Evolutionary conservation across 35 echinoderm and acorn worm genomes (phyloP), one percentile per base, ranked within the genome.

Genomic region (Ophioderma brevispina): DNA sequence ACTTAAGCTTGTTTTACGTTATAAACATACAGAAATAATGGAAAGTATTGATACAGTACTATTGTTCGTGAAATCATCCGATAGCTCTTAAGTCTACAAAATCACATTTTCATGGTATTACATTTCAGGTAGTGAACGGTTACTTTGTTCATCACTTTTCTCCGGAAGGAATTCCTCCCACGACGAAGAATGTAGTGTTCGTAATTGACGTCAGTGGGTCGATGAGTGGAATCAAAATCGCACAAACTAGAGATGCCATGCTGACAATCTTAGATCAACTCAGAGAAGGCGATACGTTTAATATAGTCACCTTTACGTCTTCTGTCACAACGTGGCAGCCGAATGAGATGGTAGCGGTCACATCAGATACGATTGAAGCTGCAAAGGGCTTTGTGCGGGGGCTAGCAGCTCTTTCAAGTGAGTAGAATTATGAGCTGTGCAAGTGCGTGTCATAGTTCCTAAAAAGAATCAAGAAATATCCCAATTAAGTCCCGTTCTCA

Each of bases 101-200:
- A n/a, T n/a, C n/a, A n/a, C n/a, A n/a, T n/a, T n/a, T n/a, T 46
- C 17, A 25, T 70, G 4, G n/a, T 82, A 55, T 35, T 80, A 6
- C 40, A n/a, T 84, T 83, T 6, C 34, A 97, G 92, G 79, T 97
- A 34, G 91, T 97, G 18, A 97, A 93, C 78, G 88, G 91, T 36
- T 97, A 94, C 78, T 97, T 97, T 39, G 95, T 98, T 23, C 96
- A 98, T 63, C 84, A 98, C 87, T 95, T 98, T 55, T 94, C 96
- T 14, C 96, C 96, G 10, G 93, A 87, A 37, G 93, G 90, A 25
- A 76, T 98, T 21, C 85, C 89, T 25, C 33, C 75, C 6, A 81
- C 87, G 14, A 50, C 77, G 0, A 98, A 98, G 46, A 94, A 95
- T 64, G 93, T 98, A 0, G 87, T 98, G 8, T 98, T 98, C 43